Conservation (phyloP, 2,113 vertebrate species). For the Platycercus adscitus region DNA sequence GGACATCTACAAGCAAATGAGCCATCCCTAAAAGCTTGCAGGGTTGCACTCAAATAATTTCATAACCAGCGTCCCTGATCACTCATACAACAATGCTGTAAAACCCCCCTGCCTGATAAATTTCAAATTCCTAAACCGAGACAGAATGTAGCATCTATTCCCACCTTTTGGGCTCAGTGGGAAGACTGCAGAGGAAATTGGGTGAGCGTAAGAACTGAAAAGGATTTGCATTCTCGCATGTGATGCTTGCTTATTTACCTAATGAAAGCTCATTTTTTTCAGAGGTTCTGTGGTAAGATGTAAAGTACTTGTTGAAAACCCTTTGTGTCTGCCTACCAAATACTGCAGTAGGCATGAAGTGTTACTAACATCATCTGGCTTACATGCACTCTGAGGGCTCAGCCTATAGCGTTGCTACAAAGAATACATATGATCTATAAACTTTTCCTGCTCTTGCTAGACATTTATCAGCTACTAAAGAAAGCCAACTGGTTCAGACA, state of each 20-base stretch:
- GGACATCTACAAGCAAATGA: conserved; percentile 63
- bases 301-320: not conserved
- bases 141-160: not conserved
- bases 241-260: not conserved
- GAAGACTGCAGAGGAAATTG: not conserved
- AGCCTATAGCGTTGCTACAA: not conserved
- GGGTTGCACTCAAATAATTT: not conserved
- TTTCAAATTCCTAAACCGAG: not conserved
- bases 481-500: not conserved
- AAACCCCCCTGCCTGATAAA: not conserved
- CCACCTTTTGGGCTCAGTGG: not conserved
- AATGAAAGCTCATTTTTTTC: not conserved
- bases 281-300: not conserved
- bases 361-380: not conserved
- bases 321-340: not conserved
- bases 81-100: not conserved
- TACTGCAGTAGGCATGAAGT: not conserved
- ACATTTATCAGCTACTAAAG: not conserved
- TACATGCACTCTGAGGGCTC: not conserved
- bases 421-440: not conserved
- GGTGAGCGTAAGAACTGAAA: not conserved
- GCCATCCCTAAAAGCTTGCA: conserved; percentile 47
- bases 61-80: not conserved
- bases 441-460: not conserved
- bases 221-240: not conserved